These are phyloP conservation scores for Heliconius melpomene DNA, from an alignment of 1,140 invertebrate genomes.

Conservation along the genomic window DNA sequence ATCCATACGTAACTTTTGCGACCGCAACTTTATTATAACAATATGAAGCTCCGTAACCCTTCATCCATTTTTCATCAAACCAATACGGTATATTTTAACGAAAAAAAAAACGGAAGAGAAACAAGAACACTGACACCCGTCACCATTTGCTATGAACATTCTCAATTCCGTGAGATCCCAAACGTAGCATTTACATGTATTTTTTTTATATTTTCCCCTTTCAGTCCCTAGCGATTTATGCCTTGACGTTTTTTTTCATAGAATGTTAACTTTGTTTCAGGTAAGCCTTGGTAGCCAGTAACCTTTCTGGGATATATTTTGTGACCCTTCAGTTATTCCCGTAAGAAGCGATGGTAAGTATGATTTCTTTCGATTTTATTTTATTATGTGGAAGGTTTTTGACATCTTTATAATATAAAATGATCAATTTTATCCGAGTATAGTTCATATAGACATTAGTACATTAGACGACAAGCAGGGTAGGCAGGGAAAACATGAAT, in stretches of 20 bases:
- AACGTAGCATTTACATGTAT: constrained; percentile 41
- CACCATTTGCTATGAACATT: constrained; percentile 33
- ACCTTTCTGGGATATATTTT: not conserved
- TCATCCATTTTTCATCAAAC: constrained; percentile 20
- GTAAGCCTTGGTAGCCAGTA: constrained; percentile 41
- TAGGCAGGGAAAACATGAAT: too few species aligned
- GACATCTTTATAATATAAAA: too few species aligned
- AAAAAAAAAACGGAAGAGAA: constrained; percentile 9
- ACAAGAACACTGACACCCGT: constrained; percentile 13
- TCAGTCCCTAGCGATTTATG: constrained; percentile 46
- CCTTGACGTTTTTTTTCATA: constrained; percentile 47
- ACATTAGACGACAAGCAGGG: too few species aligned
- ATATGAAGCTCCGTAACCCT: not conserved
- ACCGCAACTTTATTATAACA: constrained; percentile 12
- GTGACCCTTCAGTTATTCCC: not conserved
- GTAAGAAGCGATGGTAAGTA: not conserved
- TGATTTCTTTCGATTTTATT: not conserved
- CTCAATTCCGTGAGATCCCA: constrained; percentile 34
- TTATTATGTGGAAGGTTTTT: not conserved
- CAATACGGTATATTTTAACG: constrained; percentile 22
- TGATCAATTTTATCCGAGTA: too few species aligned
- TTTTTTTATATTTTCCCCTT: constrained; percentile 23
- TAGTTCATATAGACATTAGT: too few species aligned
- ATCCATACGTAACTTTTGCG: not conserved
- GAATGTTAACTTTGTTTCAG: constrained; percentile 58